Evolutionary conservation across 2,888 invertebrate genomes (phyloP), one percentile per base, ranked within the genome.

Genomic region (Elaeidobius kamerunicus): DNA sequence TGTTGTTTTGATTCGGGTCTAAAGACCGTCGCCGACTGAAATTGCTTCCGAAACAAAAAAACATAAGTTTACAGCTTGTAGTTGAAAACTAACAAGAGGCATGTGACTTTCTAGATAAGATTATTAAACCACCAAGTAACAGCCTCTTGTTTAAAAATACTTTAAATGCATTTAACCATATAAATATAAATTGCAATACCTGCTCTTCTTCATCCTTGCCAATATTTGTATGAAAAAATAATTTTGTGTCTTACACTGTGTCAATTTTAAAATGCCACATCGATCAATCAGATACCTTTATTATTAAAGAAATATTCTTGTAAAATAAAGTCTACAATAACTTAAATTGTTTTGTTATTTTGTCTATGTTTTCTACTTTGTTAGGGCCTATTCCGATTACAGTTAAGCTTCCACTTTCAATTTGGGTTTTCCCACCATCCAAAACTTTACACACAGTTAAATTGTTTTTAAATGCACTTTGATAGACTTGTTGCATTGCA

Each of bases 331-430:
- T 47, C 43, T 59, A 85, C 60, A 83, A 76, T 44, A 87, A 74
- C 69, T 81, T 85, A 41, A 86, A 75, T 65, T 81, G 75, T 34
- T 77, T 76, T n/a, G 85, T 83, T 46, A 87, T 68, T 63, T 76
- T 69, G 64, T 86, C 81, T 41, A 88, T 71, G 50, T 77, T 67
- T 14, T 73, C 69, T 28, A 69, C 71, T 28, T 75, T 71, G 54
- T 80, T 85, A 42, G 88, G 89, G 23, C 89, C 89, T 52, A 89
- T 77, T n/a, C 86, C 88, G 40, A 88, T 66, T 7, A 84, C 85
- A 5, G 89, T 87, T 23, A 77, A 74, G 11, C 86, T 84, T 2
- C 87, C 87, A 41, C 78, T 68, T 16, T 76, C 74, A 30, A 89
- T 73, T 71, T 89, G 84, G 11, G 88, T 89, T 62, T 76, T 78